Evolutionary conservation across 2,888 invertebrate genomes (phyloP), one percentile per base, ranked within the genome.

Genomic region (Steromphala cineraria): DNA sequence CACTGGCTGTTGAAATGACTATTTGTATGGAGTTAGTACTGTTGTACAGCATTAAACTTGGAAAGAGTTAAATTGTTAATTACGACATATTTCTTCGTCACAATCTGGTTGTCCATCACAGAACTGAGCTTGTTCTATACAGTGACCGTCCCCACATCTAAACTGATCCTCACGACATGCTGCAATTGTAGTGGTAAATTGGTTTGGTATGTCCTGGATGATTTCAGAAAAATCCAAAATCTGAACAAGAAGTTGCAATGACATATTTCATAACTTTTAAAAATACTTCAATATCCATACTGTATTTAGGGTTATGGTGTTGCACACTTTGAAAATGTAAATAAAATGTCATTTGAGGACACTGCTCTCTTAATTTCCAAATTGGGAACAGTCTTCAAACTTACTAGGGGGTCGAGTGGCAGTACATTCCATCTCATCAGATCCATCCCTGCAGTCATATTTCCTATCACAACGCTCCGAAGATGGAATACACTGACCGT

Each of bases 21-120:
- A 10, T 46, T 46, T 10, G 46, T 46, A 46, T 13, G 5, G 46
- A 46, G 46, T 46, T 46, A 46, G 46, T 46, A 46, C 46, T 46
- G 46, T 13, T 46, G 46, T 46, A 1, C 46, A 46, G 46, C 4
- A 46, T 46, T 10, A 8, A 10, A 8, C 7, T 46, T 46, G 10
- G 13, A 46, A 46, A 46, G 10, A 46, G 46, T 46, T 46, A 46
- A 46, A 46, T 5, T 46, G 46, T 46, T 46, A 46, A 46, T 95
- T 94, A 96, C 97, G 95, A 94, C 98, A 99, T 90, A 96, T 95
- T 86, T 96, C 95, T 94, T 98, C 98, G 93, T 99, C 99, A 0
- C 94, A 94, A 67, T 92, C 90, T 46, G 85, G 83, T 28, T 80
- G 74, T 1, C 88, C 96, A 85, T 93, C 89, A 86, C 93, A 93